A percentile compares a stretch with the other conserved stretches of the same genome.
Evolutionary conservation across 1,140 invertebrate species (phyloP).

Genomic region (Heliconius himera): DNA sequence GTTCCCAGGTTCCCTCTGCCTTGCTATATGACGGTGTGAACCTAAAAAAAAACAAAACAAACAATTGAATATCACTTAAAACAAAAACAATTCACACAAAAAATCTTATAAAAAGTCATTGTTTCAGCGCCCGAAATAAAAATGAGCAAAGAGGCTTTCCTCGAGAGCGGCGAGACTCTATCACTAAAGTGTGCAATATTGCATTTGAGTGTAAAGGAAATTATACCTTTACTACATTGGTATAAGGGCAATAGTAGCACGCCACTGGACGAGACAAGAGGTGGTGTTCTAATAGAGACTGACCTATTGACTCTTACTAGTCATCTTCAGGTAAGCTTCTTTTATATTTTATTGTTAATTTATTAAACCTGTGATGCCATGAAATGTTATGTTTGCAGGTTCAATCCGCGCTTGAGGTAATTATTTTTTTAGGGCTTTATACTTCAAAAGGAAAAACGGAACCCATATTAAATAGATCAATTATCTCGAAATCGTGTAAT

Average conservation of each 20-base stretch:
- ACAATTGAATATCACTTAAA: background rate
- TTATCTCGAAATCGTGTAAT: too few relatives aligned
- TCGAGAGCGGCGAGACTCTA: constrained; percentile 70
- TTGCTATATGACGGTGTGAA: too few relatives aligned
- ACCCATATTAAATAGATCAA: too few relatives aligned
- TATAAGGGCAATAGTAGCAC: constrained; percentile 59
- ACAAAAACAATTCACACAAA: background rate
- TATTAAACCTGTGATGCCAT: background rate
- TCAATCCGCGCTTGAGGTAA: too few relatives aligned
- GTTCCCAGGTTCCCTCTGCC: too few relatives aligned
- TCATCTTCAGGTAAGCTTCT: constrained; percentile 65
- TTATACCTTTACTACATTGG: constrained; percentile 58
- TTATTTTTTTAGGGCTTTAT: too few relatives aligned
- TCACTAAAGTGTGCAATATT: constrained; percentile 69
- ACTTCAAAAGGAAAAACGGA: too few relatives aligned
- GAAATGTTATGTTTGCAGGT: too few relatives aligned
- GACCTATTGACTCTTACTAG: constrained; percentile 67
- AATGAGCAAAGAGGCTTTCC: constrained; percentile 71
- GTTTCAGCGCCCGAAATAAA: constrained; percentile 70
- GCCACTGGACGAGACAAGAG: constrained; percentile 68
- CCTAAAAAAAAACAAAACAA: background rate
- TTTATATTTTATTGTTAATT: background rate
- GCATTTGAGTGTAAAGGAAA: constrained; percentile 58
- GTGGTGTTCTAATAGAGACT: constrained; percentile 69
- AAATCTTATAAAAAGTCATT: background rate